Evolutionary conservation across 2,888 invertebrate genomes (phyloP).

Genomic region (Caenorhabditis sp.): DNA sequence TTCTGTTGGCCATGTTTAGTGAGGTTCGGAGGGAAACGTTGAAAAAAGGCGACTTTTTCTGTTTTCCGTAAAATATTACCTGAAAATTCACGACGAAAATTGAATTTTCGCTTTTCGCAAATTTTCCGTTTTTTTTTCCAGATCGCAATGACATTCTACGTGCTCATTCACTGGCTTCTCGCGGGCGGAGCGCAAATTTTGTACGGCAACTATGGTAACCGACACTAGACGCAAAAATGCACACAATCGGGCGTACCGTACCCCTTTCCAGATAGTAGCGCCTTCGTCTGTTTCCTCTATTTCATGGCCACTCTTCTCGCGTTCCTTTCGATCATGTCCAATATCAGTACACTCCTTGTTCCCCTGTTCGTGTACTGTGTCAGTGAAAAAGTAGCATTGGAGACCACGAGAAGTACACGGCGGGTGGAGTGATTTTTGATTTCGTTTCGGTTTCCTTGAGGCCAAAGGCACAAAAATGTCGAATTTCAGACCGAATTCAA

Average conservation of each 20-base stretch:
- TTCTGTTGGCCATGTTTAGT: too few species aligned
- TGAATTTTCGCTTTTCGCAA: background rate
- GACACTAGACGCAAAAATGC: too few species aligned
- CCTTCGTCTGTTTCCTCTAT: slow-evolving; percentile 22
- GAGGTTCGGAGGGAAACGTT: background rate
- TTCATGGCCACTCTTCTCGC: slow-evolving; percentile 29
- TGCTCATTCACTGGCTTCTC: slow-evolving; percentile 29
- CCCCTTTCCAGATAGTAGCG: background rate
- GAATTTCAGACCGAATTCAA: too few species aligned
- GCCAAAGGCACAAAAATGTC: too few species aligned
- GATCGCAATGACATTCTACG: slow-evolving; percentile 12
- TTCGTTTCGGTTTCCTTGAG: too few species aligned
- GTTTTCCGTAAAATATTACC: background rate
- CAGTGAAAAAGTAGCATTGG: too few species aligned
- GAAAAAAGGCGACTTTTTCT: background rate
- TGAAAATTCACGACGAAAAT: background rate
- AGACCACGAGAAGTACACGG: too few species aligned
- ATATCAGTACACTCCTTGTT: slow-evolving; percentile 11
- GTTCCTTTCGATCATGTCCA: slow-evolving; percentile 17
- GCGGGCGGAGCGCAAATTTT: slow-evolving; percentile 9
- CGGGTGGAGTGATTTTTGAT: too few species aligned
- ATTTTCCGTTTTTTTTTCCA: background rate
- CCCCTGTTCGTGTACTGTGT: slow-evolving; percentile 26
- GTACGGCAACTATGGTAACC: background rate
- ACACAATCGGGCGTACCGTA: too few species aligned